Base-by-base conservation (phyloP, 64 coral and sea anemone species). In the Stichodactyla mertensii region DNA sequence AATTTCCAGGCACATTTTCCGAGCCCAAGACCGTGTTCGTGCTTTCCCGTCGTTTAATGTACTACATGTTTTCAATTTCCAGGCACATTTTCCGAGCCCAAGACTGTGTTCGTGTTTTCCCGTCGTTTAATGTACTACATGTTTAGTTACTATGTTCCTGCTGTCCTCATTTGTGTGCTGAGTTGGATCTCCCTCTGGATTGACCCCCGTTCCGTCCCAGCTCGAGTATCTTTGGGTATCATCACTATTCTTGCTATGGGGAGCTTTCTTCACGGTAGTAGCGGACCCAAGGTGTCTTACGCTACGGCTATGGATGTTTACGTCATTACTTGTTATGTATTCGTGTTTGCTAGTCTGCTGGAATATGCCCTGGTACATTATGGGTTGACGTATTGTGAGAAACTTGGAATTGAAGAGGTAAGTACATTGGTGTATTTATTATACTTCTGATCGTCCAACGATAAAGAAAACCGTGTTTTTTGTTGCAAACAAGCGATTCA, bases 131-230 rank as follows among this genome's bases (percentile, higher is more conserved):
- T 92, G 90, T 87, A 87, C 52, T 92, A 92, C 27, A 77, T 92
- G 7, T 92, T 85, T 26, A 85, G 90, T 0, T 92, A 87, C 66
- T 92, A 92, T 6, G 64, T 92, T 12, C 90, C 90, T 2, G 78
- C 86, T 9, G 54, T 55, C 22, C 52, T 92, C 15, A 83, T 92
- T 12, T 82, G 86, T 9, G 54, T 92, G 13, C 85, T 92, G 5
- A 92, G 90, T 8, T 92, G 90, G 90, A 87, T 92, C 22, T 92
- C 90, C 3, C 86, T 92, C 77, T 92, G 90, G 90, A 92, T 92
- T 81, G 90, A 92, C 20, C 90, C 90, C 6, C 84, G 86, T 16
- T 92, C 90, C 19, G 86, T 86, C 16, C 90, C 90, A 0, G 90
- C 90, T 18, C 90, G 90, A 5, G 90, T 92, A 18, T 92, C 90